Evolutionary conservation across 2,113 vertebrate genomes (phyloP).

Genomic region (Tautogolabrus adspersus): DNA sequence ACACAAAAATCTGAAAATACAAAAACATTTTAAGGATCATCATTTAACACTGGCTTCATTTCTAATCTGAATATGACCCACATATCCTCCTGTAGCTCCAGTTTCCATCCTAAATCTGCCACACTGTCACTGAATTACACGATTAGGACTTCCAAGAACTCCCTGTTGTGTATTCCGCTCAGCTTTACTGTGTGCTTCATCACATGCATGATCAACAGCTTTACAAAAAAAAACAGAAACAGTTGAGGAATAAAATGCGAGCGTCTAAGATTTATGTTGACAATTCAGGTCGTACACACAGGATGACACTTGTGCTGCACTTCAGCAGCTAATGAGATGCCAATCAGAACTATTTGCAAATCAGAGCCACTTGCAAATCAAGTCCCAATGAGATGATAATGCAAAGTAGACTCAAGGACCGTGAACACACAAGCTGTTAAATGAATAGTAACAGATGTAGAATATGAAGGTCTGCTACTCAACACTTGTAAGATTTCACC

Average conservation of each 20-base stretch:
- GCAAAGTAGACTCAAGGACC: slow-evolving; percentile 55
- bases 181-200: slow-evolving; percentile 1
- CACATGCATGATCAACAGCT: slow-evolving; percentile 29
- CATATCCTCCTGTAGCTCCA: slow-evolving; percentile 9
- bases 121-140: slow-evolving; percentile 21
- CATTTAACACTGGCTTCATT: slow-evolving; percentile 26
- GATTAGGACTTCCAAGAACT: slow-evolving; percentile 4
- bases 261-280: slow-evolving; percentile 30
- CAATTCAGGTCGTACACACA: slow-evolving; percentile 46
- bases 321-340: slow-evolving; percentile 58
- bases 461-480: slow-evolving; percentile 16
- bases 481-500: slow-evolving; percentile 24
- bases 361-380: slow-evolving; percentile 56
- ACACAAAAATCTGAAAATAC: no score
- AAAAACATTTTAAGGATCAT: not conserved
- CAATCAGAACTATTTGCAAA: slow-evolving; percentile 65
- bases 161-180: slow-evolving; percentile 12
- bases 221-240: slow-evolving; percentile 14
- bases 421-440: slow-evolving; percentile 56
- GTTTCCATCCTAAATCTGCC: slow-evolving; percentile 10
- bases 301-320: slow-evolving; percentile 37
- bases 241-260: slow-evolving; percentile 22
- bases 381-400: slow-evolving; percentile 61
- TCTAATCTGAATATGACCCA: slow-evolving; percentile 18
- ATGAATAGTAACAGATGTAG: slow-evolving; percentile 50